These are phyloP conservation scores for Notarius lentiginosus DNA, from an alignment of 2,113 vertebrate species.

Conservation along the genomic window DNA sequence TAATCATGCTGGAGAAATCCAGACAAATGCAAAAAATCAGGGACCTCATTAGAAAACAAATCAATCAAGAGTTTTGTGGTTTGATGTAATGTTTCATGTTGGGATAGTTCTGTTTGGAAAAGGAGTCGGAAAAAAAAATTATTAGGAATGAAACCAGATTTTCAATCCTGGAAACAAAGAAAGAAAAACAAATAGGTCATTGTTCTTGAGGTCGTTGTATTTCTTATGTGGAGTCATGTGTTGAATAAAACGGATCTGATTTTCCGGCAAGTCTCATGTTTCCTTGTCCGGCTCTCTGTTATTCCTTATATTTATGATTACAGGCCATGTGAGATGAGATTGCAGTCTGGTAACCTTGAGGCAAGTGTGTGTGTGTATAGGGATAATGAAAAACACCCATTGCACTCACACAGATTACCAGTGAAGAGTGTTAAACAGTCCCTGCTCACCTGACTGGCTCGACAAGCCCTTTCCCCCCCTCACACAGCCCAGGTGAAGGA, in stretches of 20 bases:
- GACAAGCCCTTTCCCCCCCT: constrained; percentile 11
- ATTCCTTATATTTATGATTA: not conserved
- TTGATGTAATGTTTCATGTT: not conserved
- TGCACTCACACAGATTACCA: not conserved
- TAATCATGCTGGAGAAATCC: not conserved
- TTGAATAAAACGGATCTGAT: not conserved
- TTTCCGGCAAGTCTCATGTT: constrained; percentile 7
- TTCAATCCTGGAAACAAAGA: not conserved
- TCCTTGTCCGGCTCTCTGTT: not conserved
- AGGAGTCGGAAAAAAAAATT: not conserved
- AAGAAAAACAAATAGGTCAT: not conserved
- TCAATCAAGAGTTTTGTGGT: not conserved
- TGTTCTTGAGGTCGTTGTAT: not conserved
- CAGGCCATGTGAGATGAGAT: not conserved
- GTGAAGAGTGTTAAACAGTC: constrained; percentile 12
- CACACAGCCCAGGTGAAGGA: constrained; percentile 22
- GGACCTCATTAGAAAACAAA: not conserved
- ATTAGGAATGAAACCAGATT: not conserved
- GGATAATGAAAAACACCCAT: constrained; percentile 1
- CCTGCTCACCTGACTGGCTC: constrained; percentile 41
- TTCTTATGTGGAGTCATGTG: not conserved
- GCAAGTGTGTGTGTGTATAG: not conserved
- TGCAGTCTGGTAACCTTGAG: constrained; percentile 12
- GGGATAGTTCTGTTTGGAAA: not conserved
- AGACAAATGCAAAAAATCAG: not conserved